Evolutionary conservation across 2,797 vertebrate species (phyloP).

Genomic region (Pogoniulus pusillus): DNA sequence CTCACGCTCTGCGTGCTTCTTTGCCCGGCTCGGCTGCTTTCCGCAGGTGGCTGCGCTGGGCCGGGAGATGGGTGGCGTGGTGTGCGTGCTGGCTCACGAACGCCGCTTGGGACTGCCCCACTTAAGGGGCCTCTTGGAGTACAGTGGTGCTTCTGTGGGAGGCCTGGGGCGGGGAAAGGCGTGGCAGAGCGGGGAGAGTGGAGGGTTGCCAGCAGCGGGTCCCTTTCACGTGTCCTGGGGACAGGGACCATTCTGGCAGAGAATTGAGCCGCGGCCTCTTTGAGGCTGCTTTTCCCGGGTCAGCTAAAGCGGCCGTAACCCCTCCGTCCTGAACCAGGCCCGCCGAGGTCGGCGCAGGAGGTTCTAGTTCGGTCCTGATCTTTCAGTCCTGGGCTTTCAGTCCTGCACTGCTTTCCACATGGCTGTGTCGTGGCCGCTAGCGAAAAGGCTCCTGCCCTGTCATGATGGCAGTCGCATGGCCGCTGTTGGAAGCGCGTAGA

Average conservation of each 20-base stretch:
- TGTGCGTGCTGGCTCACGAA: rapidly evolving
- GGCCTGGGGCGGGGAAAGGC: no score
- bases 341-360: not conserved
- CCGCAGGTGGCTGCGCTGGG: rapidly evolving
- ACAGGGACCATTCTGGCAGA: not conserved
- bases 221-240: not conserved
- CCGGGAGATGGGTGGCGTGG: rapidly evolving
- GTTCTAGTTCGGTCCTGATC: not conserved
- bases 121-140: rapidly evolving
- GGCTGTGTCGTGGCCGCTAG: not conserved
- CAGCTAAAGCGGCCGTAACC: not conserved
- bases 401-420: not conserved
- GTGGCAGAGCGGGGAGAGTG: not conserved
- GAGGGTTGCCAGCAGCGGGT: not conserved
- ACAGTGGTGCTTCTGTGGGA: not conserved
- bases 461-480: not conserved
- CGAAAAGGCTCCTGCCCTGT: not conserved
- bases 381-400: rapidly evolving
- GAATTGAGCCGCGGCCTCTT: not conserved
- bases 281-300: not conserved
- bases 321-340: not conserved
- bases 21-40: no score
- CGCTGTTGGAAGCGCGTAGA: rapidly evolving
- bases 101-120: not conserved
- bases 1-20: rapidly evolving